Base-by-base conservation (phyloP, 2,797 vertebrate genomes). In the Oreochromis grahami region DNA sequence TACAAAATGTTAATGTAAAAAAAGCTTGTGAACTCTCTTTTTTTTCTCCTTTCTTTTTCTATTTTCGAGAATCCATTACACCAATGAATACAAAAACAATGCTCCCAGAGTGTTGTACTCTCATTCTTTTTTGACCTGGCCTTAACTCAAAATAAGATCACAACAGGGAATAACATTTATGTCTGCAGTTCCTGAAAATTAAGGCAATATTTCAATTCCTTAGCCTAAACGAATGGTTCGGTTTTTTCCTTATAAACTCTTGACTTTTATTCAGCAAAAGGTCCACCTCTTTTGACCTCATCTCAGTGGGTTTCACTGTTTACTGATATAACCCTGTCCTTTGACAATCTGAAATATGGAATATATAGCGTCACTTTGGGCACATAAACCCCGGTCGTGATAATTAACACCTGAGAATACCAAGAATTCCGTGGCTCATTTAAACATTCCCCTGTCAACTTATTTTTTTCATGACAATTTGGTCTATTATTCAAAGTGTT, bases 341-440 rank as follows among this genome's bases (percentile, higher is more conserved):
- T n/a, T 74, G 38, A 43, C 38, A 43, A 70, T 45, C 21, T 70
- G 45, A 74, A 74, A n/a, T 50, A 74, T 34, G 12, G 17, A 15
- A 50, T 56, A 76, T 72, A 63, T n/a, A 68, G 24, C 17, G 51
- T 72, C 38, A 38, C 45, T 51, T 41, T 76, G n/a, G 29, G 14
- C 53, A 81, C 55, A 81, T 68, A 72, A 86, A 78, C 45, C n/a
- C 58, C 78, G 50, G 83, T 78, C 19, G 53, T 87, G 76, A 88
- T 80, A 86, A 90, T 83, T 87, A 77, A 45, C 10, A 5, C 81
- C 81, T 45, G 17, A 87, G 77, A 84, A 89, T 34, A 89, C 82
- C 5, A 43, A 29, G 15, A 63, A 36, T 4, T 7, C 50, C 41
- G 8, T 38, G 15, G 52, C 10, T 70, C 74, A 14, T 56, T 43